phyloP scores from a whole-genome alignment of 2,797 vertebrate species.

The Meda fulgida region DNA sequence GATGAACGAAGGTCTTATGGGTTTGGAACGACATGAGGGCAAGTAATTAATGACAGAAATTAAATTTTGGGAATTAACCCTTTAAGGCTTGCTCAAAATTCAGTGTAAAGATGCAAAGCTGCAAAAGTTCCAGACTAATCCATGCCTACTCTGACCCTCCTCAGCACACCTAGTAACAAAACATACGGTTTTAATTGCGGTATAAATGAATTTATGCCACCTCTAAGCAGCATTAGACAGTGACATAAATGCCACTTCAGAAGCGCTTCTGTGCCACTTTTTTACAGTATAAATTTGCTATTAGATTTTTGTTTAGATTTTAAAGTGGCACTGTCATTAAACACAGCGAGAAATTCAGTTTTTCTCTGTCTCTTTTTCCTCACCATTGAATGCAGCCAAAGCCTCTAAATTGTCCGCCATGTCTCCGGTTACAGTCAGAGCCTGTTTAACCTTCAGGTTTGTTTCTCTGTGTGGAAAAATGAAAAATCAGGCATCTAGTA shows the following conservation, averaged over 20 bases:
- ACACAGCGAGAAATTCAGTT: not conserved
- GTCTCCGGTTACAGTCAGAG: slow-evolving; percentile 86
- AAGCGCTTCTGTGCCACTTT: not conserved
- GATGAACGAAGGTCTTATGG: too few species aligned
- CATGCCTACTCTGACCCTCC: not conserved
- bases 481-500: not conserved
- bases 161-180: not conserved
- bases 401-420: slow-evolving; percentile 83
- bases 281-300: not conserved
- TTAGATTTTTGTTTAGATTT: not conserved
- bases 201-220: not conserved
- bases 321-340: not conserved
- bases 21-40: too few species aligned
- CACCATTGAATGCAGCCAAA: slow-evolving; percentile 89
- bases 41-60: too few species aligned
- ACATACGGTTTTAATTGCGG: not conserved
- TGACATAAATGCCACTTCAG: not conserved
- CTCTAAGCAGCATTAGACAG: not conserved
- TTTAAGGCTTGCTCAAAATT: not conserved
- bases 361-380: slow-evolving; percentile 51
- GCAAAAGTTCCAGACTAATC: not conserved
- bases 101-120: not conserved
- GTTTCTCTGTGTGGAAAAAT: slow-evolving; percentile 83
- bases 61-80: too few species aligned
- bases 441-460: slow-evolving; percentile 95